A percentile compares a stretch with the other conserved stretches of the same genome.
Conservation (phyloP, 2,888 invertebrate genomes). For the Aporophyla lueneburgensis region DNA sequence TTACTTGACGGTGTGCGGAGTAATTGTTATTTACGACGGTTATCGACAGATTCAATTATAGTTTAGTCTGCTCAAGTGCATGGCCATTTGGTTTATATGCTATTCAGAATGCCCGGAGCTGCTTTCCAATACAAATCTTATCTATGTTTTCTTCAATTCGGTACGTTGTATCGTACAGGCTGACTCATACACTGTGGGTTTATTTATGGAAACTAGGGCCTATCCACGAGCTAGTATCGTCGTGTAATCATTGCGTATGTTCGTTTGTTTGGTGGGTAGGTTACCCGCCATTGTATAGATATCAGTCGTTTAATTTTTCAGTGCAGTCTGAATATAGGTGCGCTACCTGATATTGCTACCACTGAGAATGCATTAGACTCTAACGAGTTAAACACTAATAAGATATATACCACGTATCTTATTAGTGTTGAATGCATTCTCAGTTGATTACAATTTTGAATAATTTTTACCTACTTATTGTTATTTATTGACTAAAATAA, state of each 20-base stretch:
- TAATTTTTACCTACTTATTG: neutral
- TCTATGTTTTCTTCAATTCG: constrained; percentile 51
- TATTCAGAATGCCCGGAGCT: constrained; percentile 63
- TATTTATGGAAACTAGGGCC: constrained; percentile 52
- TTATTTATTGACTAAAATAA: neutral
- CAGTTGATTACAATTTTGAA: too few relatives aligned
- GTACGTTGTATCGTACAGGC: constrained; percentile 28
- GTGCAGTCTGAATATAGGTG: neutral
- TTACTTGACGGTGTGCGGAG: constrained; percentile 51
- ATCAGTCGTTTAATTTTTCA: neutral
- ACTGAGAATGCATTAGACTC: neutral
- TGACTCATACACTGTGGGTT: constrained; percentile 51
- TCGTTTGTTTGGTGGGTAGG: constrained; percentile 3
- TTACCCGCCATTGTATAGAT: neutral
- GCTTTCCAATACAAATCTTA: constrained; percentile 60
- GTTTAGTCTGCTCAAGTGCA: constrained; percentile 70
- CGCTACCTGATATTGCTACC: neutral
- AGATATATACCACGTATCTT: neutral
- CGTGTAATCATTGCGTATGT: neutral
- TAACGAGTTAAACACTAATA: too few relatives aligned
- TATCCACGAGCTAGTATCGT: constrained; percentile 5
- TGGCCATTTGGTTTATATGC: constrained; percentile 74
- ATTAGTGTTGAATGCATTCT: neutral
- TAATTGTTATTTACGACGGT: constrained; percentile 68
- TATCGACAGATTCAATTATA: constrained; percentile 74